phyloP scores from a whole-genome alignment of 2,113 vertebrate genomes.

The Heliornis fulica region DNA sequence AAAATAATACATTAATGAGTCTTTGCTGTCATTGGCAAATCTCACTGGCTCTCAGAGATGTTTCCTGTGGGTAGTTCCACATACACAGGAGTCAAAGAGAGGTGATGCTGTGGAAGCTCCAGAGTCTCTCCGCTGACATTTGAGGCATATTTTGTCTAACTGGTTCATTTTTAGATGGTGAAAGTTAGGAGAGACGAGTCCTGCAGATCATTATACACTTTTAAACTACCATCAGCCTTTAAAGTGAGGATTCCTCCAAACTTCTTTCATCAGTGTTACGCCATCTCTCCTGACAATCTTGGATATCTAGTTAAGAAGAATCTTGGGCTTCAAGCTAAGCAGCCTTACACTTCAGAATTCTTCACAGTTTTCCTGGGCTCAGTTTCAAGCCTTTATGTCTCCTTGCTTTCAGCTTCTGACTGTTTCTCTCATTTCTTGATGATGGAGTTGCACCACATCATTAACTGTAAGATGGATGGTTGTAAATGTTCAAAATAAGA shows the following conservation, averaged over 20 bases:
- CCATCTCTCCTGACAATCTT: neutral
- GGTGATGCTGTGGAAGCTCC: neutral
- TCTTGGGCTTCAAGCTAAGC: neutral
- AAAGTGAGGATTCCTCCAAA: neutral
- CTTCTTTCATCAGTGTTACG: neutral
- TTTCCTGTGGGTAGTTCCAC: neutral
- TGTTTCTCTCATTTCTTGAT: neutral
- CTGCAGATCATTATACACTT: neutral
- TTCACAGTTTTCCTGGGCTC: neutral
- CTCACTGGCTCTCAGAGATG: neutral
- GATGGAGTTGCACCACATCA: neutral
- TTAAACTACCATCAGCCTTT: neutral
- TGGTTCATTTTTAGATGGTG: neutral
- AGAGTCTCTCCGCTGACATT: neutral
- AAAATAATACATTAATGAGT: neutral
- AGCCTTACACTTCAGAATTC: neutral
- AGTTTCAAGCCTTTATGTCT: neutral
- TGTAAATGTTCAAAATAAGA: conserved; percentile 39
- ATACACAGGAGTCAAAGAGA: neutral
- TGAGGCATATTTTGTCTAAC: neutral
- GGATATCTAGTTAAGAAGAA: neutral
- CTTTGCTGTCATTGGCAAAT: neutral
- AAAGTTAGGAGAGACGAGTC: neutral
- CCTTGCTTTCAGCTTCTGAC: neutral
- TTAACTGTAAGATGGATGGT: conserved; percentile 14